Base-by-base conservation (phyloP, 2,113 vertebrate genomes). In the Neotragus pygmaeus region DNA sequence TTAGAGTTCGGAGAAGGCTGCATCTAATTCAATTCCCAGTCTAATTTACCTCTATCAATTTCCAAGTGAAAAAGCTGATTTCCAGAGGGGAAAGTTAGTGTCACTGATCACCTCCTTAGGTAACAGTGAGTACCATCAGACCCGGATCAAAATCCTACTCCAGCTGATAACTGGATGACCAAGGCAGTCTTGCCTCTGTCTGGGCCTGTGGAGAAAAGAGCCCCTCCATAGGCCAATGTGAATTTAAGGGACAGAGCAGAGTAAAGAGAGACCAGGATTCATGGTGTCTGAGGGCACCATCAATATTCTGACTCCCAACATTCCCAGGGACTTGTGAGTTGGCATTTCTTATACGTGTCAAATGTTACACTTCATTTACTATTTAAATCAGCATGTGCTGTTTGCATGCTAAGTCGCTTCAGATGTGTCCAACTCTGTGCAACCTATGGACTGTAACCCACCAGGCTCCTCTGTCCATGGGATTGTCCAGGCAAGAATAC, bases 1-100 rank as follows among this genome's bases (percentile, higher is more conserved):
- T 80, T 78, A 73, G 81, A 94, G 55, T 92, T 94, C 77, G 58
- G 30, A 73, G 49, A 95, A 90, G n/a, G 23, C 47, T 96, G 53
- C 77, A 66, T 58, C 55, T 66, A 75, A 94, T 85, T 91, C 45
- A 86, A 51, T 91, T 89, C 23, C 49, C 39, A 19, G 36, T 86
- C 82, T 77, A 92, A 93, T 94, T 88, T 39, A 47, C 58, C 45
- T 94, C 75, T 89, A 58, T 94, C 21, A 28, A 45, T 73, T 88
- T 92, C 10, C 47, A 88, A 84, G 81, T 58, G 86, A 49, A 55
- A 87, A 95, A 89, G 23, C 9, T 64, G 58, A 82, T 33, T 17
- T 49, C 45, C 33, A 17, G 33, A 83, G 17, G 7, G 13, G 21
- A 87, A 91, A 58, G 30, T 60, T 27, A 82, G 51, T 30, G 1